A percentile compares a stretch with the other conserved stretches of the same genome.
phyloP scores from a whole-genome alignment of 2,888 invertebrate genomes.

The Drosophila gaucha region DNA sequence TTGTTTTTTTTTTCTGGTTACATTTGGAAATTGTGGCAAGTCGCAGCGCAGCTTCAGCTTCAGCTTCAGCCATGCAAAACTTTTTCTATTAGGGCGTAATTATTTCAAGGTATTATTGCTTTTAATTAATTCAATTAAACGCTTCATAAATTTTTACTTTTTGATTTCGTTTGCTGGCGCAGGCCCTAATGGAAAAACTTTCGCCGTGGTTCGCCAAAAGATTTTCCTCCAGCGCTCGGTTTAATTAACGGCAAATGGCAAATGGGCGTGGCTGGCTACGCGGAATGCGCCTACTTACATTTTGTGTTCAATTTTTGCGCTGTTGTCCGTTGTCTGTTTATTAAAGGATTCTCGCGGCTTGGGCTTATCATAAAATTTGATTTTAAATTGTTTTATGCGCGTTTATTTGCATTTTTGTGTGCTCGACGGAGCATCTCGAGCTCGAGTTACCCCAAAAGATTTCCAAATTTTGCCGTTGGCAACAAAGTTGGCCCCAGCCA shows the following conservation, averaged over 20 bases:
- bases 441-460: background rate
- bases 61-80: constrained; percentile 53
- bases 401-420: constrained; percentile 75
- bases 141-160: constrained; percentile 84
- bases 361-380: constrained; percentile 79
- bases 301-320: constrained; percentile 45
- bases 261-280: constrained; percentile 34
- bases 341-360: constrained; percentile 70
- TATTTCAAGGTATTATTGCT: constrained; percentile 81
- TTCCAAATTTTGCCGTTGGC: constrained; percentile 11
- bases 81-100: constrained; percentile 80
- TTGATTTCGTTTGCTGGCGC: constrained; percentile 66
- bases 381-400: constrained; percentile 76
- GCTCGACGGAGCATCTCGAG: constrained; percentile 42
- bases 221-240: constrained; percentile 63
- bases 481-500: constrained; percentile 16
- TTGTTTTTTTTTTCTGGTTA: background rate
- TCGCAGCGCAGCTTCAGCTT: background rate
- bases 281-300: constrained; percentile 63
- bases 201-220: constrained; percentile 60
- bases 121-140: constrained; percentile 84
- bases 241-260: constrained; percentile 81
- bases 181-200: constrained; percentile 80
- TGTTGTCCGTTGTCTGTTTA: constrained; percentile 54
- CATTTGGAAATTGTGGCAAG: constrained; percentile 10